Base-by-base conservation (phyloP, 2,113 vertebrate genomes). In the Seriola quinqueradiata region DNA sequence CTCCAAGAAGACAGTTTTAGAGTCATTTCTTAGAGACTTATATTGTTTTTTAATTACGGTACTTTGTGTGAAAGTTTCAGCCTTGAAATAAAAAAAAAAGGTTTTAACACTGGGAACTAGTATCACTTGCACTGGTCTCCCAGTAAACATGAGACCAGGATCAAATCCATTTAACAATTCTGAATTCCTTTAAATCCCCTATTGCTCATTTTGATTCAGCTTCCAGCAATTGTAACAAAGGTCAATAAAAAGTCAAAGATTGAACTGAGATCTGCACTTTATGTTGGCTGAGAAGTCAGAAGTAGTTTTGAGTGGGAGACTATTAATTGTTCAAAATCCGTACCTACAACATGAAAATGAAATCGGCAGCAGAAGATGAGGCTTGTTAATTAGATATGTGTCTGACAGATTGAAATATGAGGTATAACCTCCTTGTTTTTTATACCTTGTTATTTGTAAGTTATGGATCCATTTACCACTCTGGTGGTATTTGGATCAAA, bases 191-290 rank as follows among this genome's bases (percentile, higher is more conserved):
- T 9, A 58, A 65, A 60, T 59, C 71, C 42, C 28, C 10, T 21
- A 12, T 28, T 50, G n/a, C 38, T 32, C 25, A 3, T 67, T 58
- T 68, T 67, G n/a, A 77, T 55, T 59, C 32, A 70, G 58, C 16
- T 57, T 25, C 40, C 69, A 46, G 19, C 19, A n/a, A 16, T 5
- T 48, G 46, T 48, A 48, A 14, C 17, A 44, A 17, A 81, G 55
- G 36, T 34, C 16, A 6, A 42, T 28, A n/a, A n/a, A 44, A 21
- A 60, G 21, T 55, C n/a, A 57, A n/a, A 32, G n/a, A 64, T 42
- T 34, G 1, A 4, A 38, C 17, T 19, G 14, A 17, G 28, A 23
- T 23, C 52, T 57, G 10, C 4, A 50, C 19, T 50, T 40, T 46
- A 50, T 42, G 34, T 64, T 16, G 25, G 16, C 63, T 40, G 48